Percentiles rank a stretch among this genome's conserved stretches.
phyloP scores from a whole-genome alignment of 2,113 vertebrate species.

The Buteo buteo region DNA sequence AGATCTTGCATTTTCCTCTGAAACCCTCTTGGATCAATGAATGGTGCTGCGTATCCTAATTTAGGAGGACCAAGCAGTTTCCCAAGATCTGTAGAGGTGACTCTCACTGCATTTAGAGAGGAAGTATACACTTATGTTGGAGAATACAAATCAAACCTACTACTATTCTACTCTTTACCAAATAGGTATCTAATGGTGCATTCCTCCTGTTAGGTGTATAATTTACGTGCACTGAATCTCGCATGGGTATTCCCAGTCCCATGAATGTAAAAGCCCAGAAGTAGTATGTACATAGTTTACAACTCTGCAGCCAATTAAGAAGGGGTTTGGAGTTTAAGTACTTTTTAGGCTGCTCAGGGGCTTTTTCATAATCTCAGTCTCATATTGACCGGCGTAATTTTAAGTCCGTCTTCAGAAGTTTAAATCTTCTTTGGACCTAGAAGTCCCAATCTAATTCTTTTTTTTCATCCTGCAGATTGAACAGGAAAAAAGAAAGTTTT shows the following conservation, averaged over 20 bases:
- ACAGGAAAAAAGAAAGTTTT: background rate
- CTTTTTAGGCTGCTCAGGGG: background rate
- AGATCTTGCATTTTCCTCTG: background rate
- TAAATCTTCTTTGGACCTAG: background rate
- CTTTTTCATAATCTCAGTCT: background rate
- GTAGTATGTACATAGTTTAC: background rate
- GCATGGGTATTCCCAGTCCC: background rate
- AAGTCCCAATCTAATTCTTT: background rate
- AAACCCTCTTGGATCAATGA: background rate
- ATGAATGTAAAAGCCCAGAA: background rate
- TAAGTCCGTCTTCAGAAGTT: background rate
- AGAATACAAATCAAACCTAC: background rate
- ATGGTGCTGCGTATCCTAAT: background rate
- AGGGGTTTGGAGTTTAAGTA: background rate
- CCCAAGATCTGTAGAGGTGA: background rate
- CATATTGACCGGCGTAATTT: background rate
- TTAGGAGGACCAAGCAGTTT: background rate
- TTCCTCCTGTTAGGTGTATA: background rate
- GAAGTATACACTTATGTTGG: background rate
- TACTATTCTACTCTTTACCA: background rate
- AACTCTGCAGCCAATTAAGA: background rate
- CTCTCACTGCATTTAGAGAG: background rate
- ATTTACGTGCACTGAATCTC: background rate
- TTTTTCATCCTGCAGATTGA: background rate
- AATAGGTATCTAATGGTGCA: background rate